phyloP scores from a whole-genome alignment of 1,140 invertebrate species.

The Neoseiulus cucumeris region DNA sequence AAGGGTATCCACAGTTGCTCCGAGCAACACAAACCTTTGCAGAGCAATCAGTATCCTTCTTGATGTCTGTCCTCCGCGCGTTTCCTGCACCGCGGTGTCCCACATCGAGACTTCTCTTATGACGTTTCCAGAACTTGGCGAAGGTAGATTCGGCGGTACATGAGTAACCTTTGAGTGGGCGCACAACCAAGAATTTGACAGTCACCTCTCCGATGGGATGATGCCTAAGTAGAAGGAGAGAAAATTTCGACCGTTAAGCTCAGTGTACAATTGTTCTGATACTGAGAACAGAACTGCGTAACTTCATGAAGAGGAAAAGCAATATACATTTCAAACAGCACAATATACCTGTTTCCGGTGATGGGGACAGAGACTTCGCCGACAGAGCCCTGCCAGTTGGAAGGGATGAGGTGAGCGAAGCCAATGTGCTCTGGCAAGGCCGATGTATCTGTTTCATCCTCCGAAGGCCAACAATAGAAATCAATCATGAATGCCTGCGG shows the following conservation, averaged over 20 bases:
- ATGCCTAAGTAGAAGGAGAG: constrained; percentile 34
- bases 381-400: constrained; percentile 46
- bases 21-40: not conserved
- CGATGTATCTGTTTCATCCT: constrained; percentile 22
- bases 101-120: constrained; percentile 59
- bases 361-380: constrained; percentile 61
- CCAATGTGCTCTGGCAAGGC: constrained; percentile 46
- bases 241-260: too few species aligned
- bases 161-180: constrained; percentile 45
- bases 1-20: too few species aligned
- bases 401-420: constrained; percentile 61
- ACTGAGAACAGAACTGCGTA: too few species aligned
- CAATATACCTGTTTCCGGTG: constrained; percentile 41
- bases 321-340: too few species aligned
- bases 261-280: too few species aligned
- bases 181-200: constrained; percentile 46
- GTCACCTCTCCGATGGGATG: constrained; percentile 54
- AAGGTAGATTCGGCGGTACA: constrained; percentile 62
- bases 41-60: constrained; percentile 13
- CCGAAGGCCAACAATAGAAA: constrained; percentile 34
- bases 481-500: constrained; percentile 42
- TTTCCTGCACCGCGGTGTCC: constrained; percentile 71
- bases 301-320: too few species aligned
- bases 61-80: constrained; percentile 26
- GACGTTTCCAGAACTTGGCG: constrained; percentile 59